These are phyloP conservation scores for Andrena bucephala DNA, from an alignment of 2,888 invertebrate genomes.

Conservation along the genomic window DNA sequence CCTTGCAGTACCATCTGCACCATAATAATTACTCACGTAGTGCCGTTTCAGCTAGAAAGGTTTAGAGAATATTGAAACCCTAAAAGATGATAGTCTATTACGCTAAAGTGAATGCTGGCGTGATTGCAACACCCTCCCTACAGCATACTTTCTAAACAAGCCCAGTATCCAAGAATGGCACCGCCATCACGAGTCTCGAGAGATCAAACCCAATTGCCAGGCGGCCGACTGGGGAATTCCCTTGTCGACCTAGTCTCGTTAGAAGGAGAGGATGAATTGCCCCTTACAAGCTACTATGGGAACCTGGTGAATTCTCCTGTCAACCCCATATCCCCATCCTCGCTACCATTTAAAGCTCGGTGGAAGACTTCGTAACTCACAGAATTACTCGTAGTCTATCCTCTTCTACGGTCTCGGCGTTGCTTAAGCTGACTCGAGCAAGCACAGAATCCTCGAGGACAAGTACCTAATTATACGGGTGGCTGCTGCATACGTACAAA, in stretches of 20 bases:
- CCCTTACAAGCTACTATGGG: background rate
- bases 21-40: too few species aligned
- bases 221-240: constrained; percentile 1
- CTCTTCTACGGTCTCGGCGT: too few species aligned
- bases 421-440: too few species aligned
- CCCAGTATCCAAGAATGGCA: too few species aligned
- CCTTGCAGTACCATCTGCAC: too few species aligned
- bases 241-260: background rate
- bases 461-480: too few species aligned
- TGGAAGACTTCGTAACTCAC: too few species aligned
- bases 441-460: too few species aligned
- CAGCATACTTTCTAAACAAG: background rate
- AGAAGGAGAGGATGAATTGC: constrained; percentile 2
- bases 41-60: too few species aligned
- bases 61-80: too few species aligned
- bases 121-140: background rate
- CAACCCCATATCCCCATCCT: background rate
- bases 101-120: background rate
- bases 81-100: background rate
- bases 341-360: background rate
- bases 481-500: too few species aligned
- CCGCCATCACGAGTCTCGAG: constrained; percentile 2
- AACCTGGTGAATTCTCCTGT: background rate
- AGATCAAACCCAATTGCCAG: constrained; percentile 5
- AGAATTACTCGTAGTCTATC: too few species aligned